Evolutionary conservation across 2,888 invertebrate species (phyloP).

Genomic region (Halocaridina rubra): DNA sequence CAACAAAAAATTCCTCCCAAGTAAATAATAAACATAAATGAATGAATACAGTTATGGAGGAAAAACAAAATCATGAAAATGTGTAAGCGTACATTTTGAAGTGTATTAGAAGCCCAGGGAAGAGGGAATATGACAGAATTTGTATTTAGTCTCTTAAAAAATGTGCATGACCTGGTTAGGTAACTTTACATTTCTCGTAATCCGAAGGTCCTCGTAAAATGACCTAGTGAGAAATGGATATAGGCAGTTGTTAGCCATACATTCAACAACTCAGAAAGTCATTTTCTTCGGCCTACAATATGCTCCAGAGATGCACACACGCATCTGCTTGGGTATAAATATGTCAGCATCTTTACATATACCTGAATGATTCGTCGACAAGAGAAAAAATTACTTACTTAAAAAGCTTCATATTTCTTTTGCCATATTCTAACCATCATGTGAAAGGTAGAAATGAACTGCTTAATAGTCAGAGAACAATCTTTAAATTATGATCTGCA

Average conservation of each 20-base stretch:
- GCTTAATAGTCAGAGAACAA: too few relatives aligned
- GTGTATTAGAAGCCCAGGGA: constrained; percentile 34
- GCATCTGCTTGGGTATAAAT: too few relatives aligned
- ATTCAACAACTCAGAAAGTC: constrained; percentile 21
- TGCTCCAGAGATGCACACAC: too few relatives aligned
- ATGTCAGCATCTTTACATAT: background rate
- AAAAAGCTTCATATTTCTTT: background rate
- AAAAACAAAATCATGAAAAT: constrained; percentile 37
- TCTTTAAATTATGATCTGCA: too few relatives aligned
- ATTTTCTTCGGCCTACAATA: background rate
- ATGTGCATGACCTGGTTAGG: background rate
- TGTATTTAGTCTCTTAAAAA: background rate
- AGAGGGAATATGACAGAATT: constrained; percentile 18
- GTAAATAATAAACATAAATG: background rate
- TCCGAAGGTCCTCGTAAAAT: constrained; percentile 25
- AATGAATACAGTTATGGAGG: constrained; percentile 27
- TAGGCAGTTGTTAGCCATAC: background rate
- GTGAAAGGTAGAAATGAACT: too few relatives aligned
- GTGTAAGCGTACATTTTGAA: constrained; percentile 53
- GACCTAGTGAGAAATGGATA: constrained; percentile 41
- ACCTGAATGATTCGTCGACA: background rate
- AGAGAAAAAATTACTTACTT: background rate
- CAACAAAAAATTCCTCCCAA: background rate
- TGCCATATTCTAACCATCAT: background rate
- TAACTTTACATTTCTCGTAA: constrained; percentile 10